Conservation (phyloP, 2,797 vertebrate genomes). For the Pipistrellus nathusii region DNA sequence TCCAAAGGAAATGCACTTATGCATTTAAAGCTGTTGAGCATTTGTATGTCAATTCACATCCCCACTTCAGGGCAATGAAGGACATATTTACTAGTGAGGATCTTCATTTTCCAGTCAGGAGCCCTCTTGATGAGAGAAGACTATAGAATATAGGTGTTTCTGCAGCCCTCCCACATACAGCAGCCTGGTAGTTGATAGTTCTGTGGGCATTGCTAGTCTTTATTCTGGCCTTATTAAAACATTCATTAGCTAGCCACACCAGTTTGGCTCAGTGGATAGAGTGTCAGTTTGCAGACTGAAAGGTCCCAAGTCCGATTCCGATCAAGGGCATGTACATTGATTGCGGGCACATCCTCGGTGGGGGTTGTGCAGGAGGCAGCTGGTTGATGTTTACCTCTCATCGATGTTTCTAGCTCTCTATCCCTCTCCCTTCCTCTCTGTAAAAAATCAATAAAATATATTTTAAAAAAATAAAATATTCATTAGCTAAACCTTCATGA, state of each 20-base stretch:
- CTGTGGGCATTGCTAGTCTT: not conserved
- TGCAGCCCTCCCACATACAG: not conserved
- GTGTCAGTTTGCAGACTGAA: too few relatives aligned
- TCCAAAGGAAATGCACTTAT: not conserved
- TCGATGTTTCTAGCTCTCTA: too few relatives aligned
- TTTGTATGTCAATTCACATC: not conserved
- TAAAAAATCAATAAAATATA: too few relatives aligned
- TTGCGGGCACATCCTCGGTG: too few relatives aligned
- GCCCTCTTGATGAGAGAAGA: not conserved
- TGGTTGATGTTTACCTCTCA: too few relatives aligned
- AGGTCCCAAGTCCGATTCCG: too few relatives aligned
- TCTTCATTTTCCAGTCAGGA: not conserved
- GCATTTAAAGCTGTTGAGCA: conserved; percentile 19
- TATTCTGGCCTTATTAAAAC: conserved; percentile 27
- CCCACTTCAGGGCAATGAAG: not conserved
- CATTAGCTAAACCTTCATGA: not conserved
- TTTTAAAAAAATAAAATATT: not conserved
- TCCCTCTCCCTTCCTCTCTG: too few relatives aligned
- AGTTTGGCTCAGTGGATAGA: too few relatives aligned
- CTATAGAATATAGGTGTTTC: not conserved
- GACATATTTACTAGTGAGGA: not conserved
- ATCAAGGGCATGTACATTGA: too few relatives aligned
- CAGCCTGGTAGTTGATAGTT: not conserved
- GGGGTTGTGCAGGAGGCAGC: too few relatives aligned
- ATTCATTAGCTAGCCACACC: not conserved